Base-by-base conservation (phyloP, 2,888 invertebrate species). In the Deilephila elpenor region DNA sequence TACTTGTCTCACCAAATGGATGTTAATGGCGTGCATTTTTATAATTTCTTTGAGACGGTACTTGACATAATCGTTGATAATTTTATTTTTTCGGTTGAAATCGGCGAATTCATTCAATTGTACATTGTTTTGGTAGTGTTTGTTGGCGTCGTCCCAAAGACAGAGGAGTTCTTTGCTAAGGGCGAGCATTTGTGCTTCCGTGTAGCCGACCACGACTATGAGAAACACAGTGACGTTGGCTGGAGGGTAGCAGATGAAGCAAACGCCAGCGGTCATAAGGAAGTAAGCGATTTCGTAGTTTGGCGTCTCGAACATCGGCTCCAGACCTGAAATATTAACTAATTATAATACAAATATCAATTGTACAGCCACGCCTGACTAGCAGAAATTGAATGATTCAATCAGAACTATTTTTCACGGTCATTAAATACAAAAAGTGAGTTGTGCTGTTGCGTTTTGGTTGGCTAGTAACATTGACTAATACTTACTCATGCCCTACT, bases 181-280 rank as follows among this genome's bases (percentile, higher is more conserved):
- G 2, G 89, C 84, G 0, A 87, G 74, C 80, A 91, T 87, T 75
- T 90, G 89, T 0, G 89, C 86, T 77, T 91, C 90, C 0, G 83
- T 85, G 74, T 89, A 90, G 0, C 90, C 91, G 8, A 80, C 77
- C 1, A 86, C 75, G 56, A 88, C 77, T 3, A 91, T 85, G 3
- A 89, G 77, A 25, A 89, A 84, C 0, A 80, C 83, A 1, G 86
- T 85, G 6, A 88, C 80, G 73, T 82, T 88, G 0, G 86, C 84
- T 0, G 87, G 80, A 0, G 82, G 71, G 71, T 84, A 88, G n/a
- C 83, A 82, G 0, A 83, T 80, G 56, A 86, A 84, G 7, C 78
- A 74, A 0, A 85, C 78, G 2, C 79, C 79, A 0, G 80, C 59
- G 1, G 73, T 73, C 59, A 78, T 77, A 1, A 86, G 4, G 1